Conservation (phyloP, 2,888 invertebrate species). For the Blastobasis adustella region DNA sequence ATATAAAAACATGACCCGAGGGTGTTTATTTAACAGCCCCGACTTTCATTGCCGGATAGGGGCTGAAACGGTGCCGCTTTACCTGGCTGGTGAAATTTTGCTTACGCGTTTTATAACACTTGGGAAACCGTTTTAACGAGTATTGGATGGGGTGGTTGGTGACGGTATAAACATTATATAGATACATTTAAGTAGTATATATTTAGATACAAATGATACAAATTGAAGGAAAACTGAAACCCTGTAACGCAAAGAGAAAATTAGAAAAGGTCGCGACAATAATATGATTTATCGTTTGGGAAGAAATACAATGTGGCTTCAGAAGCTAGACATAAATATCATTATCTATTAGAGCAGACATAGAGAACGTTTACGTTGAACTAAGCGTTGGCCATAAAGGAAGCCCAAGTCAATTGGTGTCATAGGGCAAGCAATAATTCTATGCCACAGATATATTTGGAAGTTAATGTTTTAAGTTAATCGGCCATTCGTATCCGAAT, state of each 20-base stretch:
- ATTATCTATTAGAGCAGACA: slow-evolving; percentile 15
- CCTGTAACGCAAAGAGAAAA: no score
- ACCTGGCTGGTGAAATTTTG: slow-evolving; percentile 16
- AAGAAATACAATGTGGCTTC: slow-evolving; percentile 10
- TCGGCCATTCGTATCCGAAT: no score
- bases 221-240: no score
- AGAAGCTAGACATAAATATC: slow-evolving; percentile 7
- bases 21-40: slow-evolving; percentile 15
- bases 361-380: slow-evolving; percentile 6
- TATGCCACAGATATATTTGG: slow-evolving; percentile 7
- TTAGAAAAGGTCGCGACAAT: no score
- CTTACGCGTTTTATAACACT: slow-evolving; percentile 11
- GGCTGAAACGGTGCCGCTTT: slow-evolving; percentile 11
- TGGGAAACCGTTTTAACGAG: not conserved
- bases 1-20: slow-evolving; percentile 31
- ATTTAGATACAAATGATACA: no score
- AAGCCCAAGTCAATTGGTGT: slow-evolving; percentile 42
- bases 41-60: slow-evolving; percentile 14
- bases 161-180: not conserved
- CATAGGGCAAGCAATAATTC: slow-evolving; percentile 35
- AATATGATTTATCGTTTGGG: no score
- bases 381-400: slow-evolving; percentile 13
- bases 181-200: no score
- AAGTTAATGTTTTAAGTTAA: no score
- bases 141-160: not conserved